Percentiles rank a stretch among this genome's conserved stretches.
These are phyloP conservation scores for Felis catus DNA, from an alignment of 2,113 vertebrate genomes.

Conservation along the genomic window F.catus_Fca126_mat1.0 CM031412.1:221930001-221930500, in stretches of 20 bases:
- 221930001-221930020: background rate
- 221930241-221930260: no score
- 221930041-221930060: background rate
- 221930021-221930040: background rate
- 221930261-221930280: no score
- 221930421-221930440: background rate
- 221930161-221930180: background rate
- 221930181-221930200: no score
- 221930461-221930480: background rate
- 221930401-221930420: background rate
- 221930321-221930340: background rate
- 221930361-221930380: background rate
- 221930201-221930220: no score
- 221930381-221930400: background rate
- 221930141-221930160: background rate
- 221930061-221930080: accelerated
- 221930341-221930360: background rate
- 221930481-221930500: background rate
- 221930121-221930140: background rate
- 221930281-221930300: no score
- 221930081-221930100: background rate
- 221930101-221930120: background rate
- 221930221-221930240: no score
- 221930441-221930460: background rate
- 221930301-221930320: no score